Percentiles rank a stretch among this genome's conserved stretches.
These are phyloP conservation scores for Dryococelus australis DNA, from an alignment of 2,888 invertebrate species.

Conservation along the genomic window DNA sequence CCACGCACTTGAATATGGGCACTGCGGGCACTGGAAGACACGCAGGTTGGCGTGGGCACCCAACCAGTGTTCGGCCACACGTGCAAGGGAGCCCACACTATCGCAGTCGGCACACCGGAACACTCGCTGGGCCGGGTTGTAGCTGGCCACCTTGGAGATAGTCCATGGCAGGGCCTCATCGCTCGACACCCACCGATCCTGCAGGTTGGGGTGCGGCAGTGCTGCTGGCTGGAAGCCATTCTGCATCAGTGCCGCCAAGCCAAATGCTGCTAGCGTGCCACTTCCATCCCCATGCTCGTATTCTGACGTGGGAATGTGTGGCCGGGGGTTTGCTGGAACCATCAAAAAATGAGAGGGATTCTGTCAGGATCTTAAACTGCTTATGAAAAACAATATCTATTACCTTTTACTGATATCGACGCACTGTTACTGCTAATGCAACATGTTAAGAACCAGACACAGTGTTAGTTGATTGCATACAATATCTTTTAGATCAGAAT, in stretches of 20 bases:
- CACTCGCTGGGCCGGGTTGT: slow-evolving; percentile 77
- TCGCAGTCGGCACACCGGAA: slow-evolving; percentile 80
- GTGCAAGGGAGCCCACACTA: slow-evolving; percentile 75
- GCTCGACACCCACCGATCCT: slow-evolving; percentile 71
- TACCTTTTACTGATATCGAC: no score
- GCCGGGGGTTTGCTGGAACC: not conserved
- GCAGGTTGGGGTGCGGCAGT: slow-evolving; percentile 55
- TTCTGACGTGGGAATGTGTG: not conserved
- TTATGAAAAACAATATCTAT: no score
- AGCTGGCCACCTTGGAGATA: slow-evolving; percentile 80
- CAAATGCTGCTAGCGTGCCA: slow-evolving; percentile 59
- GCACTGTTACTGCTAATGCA: no score
- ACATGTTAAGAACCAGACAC: no score
- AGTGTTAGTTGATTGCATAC: no score
- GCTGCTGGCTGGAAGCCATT: slow-evolving; percentile 73
- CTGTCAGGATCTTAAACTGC: no score
- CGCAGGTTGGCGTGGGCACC: slow-evolving; percentile 74
- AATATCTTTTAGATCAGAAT: no score
- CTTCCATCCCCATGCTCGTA: slow-evolving; percentile 13
- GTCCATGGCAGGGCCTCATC: slow-evolving; percentile 76
- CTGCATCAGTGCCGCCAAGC: slow-evolving; percentile 79
- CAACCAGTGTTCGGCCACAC: slow-evolving; percentile 80
- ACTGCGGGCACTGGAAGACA: slow-evolving; percentile 71
- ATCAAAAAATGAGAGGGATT: no score
- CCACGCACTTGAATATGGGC: slow-evolving; percentile 79